Evolutionary conservation across 2,797 vertebrate species (phyloP), one percentile per base, ranked within the genome.

Genomic region (Liasis olivaceus): DNA sequence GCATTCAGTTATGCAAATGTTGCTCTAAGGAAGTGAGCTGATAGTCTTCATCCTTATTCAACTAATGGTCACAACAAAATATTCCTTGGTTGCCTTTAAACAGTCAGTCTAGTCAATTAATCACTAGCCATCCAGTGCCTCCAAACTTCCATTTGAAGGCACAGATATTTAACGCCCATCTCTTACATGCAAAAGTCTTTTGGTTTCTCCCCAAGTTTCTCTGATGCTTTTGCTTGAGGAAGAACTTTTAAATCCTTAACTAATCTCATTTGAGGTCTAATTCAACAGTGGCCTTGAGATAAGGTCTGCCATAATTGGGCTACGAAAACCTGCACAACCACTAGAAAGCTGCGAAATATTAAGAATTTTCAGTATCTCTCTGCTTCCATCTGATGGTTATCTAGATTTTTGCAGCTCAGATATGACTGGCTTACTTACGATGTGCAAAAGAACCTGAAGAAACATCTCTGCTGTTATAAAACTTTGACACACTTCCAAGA

Each of bases 21-120:
- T 95, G 92, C 97, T 97, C 95, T 94, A 96, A 96, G 77, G 93
- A 91, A 96, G 96, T 81, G 85, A 94, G 96, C 92, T 95, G 96
- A 95, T 92, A 96, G 94, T 94, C 95, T 94, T 95, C 94, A 93
- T 95, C 94, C 94, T 88, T 90, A 88, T 66, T 91, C 60, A 60
- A 66, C 31, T 81, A 81, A 59, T 81, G 54, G 86, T 94, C 5
- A 86, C 94, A 95, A 96, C 95, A 89, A 95, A 93, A 93, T 15
- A 5, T 90, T 84, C 9, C n/a, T 88, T 58, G 47, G 31, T 58
- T 64, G 85, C 60, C 72, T 66, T 84, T 36, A 64, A 58, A 84
- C 8, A 97, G 90, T 93, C 94, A 94, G 56, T 93, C 94, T 72
- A 95, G 95, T 94, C 96, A 59, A 91, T 96, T 6, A 42, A 31